Base-by-base conservation (phyloP, 2,888 invertebrate species). In the Polyploca ridens region DNA sequence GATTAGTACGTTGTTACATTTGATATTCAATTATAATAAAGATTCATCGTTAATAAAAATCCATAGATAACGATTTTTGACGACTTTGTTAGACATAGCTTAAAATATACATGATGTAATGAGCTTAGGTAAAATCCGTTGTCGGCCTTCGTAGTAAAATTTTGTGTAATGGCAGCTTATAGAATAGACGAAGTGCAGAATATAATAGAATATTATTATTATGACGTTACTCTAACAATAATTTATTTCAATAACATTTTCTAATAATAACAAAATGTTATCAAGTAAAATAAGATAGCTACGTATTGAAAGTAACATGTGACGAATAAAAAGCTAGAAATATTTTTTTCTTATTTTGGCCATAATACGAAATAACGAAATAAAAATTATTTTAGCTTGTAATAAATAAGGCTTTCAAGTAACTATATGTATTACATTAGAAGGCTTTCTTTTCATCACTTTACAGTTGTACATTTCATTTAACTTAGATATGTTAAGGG, bases 361-460 rank as follows among this genome's bases (percentile, higher is more conserved):
- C 49, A 49, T 49, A 69, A 59, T 69, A 62, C 63, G 54, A 69
- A 69, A 67, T 49, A 49, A 7, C 49, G 49, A 49, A 49, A 49
- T 49, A 46, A 46, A 46, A 49, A 16, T 0, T 38, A 0, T 41
- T 41, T 13, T 41, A 13, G 3, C 13, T 41, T 41, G 3, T 13
- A 41, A 41, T 13, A 4, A 38, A 38, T 38, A 38, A 38, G 38
- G 49, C 16, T 11, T 16, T 49, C 7, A 7, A 16, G 5, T 54
- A 14, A 19, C 5, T 14, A 14, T 3, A 54, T 54, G 54, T 46
- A 46, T 46, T 46, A 46, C 5, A 41, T 46, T n/a, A 16, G 16
- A 49, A n/a, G 27, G 7, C 54, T 19, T 7, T 54, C 19, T 49
- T 14, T 6, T 16, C 16, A 7, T 16, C 6, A 49, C 7, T 49